Conservation (phyloP, 2,888 invertebrate genomes). For the Tipula unca region DNA sequence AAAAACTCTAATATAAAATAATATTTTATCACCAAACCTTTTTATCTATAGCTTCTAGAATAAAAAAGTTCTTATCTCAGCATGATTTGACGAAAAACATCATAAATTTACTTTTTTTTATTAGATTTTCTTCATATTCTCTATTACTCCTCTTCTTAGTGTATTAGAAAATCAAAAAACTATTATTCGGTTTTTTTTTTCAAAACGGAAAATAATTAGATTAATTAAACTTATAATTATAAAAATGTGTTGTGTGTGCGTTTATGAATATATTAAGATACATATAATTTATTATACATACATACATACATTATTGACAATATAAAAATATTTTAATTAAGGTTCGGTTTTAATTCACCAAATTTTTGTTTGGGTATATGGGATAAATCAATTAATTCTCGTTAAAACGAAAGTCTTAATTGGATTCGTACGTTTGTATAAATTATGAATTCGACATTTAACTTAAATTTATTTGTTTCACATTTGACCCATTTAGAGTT, state of each 20-base stretch:
- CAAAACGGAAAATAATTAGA: neutral
- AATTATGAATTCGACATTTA: neutral
- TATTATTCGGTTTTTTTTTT: neutral
- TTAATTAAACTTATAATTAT: neutral
- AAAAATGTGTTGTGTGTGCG: neutral
- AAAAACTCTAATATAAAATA: neutral
- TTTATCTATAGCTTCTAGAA: neutral
- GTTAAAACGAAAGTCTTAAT: neutral
- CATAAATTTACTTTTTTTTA: neutral
- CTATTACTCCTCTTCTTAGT: neutral
- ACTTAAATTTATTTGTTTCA: neutral
- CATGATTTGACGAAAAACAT: neutral
- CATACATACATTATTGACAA: neutral
- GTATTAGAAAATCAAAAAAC: neutral
- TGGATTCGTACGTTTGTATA: neutral
- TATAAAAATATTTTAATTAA: neutral
- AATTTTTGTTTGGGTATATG: neutral
- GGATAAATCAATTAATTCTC: neutral
- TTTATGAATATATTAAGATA: neutral
- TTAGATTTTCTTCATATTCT: neutral
- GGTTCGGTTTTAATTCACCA: neutral
- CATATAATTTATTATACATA: neutral
- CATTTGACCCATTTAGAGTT: neutral
- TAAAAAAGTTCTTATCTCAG: neutral
- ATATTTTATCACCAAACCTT: neutral